A percentile compares a stretch with the other conserved stretches of the same genome.
Conservation (phyloP, 2,113 vertebrate genomes). For the Charadrius vociferus region DNA sequence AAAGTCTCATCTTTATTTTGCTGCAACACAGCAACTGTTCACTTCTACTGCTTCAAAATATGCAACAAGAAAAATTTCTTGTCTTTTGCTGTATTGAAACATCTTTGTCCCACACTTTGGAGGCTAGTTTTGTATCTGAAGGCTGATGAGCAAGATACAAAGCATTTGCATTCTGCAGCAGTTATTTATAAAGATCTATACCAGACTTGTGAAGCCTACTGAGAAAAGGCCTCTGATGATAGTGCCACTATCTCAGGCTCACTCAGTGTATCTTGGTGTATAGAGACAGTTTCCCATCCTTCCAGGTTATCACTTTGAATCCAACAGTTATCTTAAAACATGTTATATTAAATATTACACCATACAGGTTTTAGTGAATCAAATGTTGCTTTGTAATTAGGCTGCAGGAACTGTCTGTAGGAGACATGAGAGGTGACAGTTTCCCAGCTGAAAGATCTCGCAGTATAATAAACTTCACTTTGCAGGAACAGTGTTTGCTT, state of each 20-base stretch:
- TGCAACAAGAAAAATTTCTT: background rate
- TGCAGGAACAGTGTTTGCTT: background rate
- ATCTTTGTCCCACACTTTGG: background rate
- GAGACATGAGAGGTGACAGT: background rate
- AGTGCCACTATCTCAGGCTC: background rate
- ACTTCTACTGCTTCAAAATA: background rate
- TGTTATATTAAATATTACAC: background rate
- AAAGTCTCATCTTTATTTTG: background rate
- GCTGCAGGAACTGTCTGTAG: background rate
- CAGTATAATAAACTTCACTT: background rate
- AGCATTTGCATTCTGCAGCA: background rate
- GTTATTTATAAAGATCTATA: background rate
- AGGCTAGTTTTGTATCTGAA: background rate
- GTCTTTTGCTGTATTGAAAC: background rate
- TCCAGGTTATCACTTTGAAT: background rate
- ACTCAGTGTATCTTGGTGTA: background rate
- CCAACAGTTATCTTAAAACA: background rate
- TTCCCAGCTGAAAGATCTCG: background rate
- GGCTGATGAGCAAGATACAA: background rate
- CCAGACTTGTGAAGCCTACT: background rate
- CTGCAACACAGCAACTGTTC: background rate
- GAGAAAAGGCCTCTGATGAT: background rate
- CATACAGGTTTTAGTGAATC: background rate
- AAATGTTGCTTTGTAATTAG: background rate
- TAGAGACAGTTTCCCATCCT: background rate